Evolutionary conservation across 2,113 vertebrate genomes (phyloP).

Genomic region (Agapornis roseicollis): DNA sequence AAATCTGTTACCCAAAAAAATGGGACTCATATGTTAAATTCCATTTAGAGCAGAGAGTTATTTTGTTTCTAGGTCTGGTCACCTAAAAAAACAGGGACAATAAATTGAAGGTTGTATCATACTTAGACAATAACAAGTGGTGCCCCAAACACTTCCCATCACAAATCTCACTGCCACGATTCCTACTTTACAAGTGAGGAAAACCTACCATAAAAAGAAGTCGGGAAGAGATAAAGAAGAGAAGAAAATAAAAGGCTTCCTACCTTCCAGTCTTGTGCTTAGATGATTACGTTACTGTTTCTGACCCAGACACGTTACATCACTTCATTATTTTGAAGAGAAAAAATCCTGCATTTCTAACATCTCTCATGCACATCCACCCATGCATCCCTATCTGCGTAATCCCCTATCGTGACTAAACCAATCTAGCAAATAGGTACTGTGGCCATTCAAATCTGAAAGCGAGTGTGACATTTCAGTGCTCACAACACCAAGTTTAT

Average conservation of each 20-base stretch:
- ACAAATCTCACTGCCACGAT: background rate
- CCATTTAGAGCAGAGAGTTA: background rate
- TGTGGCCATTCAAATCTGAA: background rate
- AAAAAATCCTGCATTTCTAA: background rate
- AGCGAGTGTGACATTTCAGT: background rate
- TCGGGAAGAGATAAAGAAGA: background rate
- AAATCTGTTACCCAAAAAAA: conserved; percentile 7
- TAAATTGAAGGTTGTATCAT: background rate
- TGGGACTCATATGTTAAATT: background rate
- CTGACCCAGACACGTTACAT: background rate
- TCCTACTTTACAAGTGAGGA: background rate
- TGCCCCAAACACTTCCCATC: background rate
- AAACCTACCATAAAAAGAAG: background rate
- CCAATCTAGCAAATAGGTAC: background rate
- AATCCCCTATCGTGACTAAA: background rate
- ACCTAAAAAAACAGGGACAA: background rate
- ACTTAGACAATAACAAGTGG: background rate
- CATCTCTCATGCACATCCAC: background rate
- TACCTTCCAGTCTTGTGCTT: background rate
- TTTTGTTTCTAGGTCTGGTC: conserved; percentile 3
- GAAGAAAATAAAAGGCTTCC: background rate
- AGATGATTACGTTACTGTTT: background rate
- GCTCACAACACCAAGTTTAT: background rate
- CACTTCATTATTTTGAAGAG: background rate
- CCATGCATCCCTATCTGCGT: background rate